Evolutionary conservation across 2,113 vertebrate species (phyloP).

Genomic region (Epinephelus fuscoguttatus): DNA sequence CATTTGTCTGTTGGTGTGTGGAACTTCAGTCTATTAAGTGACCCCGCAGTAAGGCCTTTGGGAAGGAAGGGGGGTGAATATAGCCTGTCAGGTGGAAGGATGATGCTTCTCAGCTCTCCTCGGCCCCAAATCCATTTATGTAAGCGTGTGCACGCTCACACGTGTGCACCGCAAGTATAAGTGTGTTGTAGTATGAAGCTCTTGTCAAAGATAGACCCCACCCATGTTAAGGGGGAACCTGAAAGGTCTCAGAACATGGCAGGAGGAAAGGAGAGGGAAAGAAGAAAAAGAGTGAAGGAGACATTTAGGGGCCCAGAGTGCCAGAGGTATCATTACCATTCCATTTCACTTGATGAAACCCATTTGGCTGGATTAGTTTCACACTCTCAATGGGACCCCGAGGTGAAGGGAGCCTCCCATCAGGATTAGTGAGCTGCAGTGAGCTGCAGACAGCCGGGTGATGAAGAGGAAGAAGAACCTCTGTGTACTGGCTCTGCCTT

Average conservation of each 20-base stretch:
- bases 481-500: slow-evolving; percentile 20
- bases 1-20: slow-evolving; percentile 21
- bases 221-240: slow-evolving; percentile 53
- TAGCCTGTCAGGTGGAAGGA: slow-evolving; percentile 66
- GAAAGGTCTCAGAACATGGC: slow-evolving; percentile 52
- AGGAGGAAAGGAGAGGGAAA: slow-evolving; percentile 23
- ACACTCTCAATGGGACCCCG: slow-evolving; percentile 62
- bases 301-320: slow-evolving; percentile 60
- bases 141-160: neutral
- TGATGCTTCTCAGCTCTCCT: slow-evolving; percentile 50
- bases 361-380: slow-evolving; percentile 79
- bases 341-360: slow-evolving; percentile 77
- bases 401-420: slow-evolving; percentile 59
- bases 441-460: slow-evolving; percentile 24
- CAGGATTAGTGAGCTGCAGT: slow-evolving; percentile 47
- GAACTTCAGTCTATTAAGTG: slow-evolving; percentile 62
- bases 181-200: slow-evolving; percentile 4
- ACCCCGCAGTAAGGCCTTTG: slow-evolving; percentile 63
- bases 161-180: neutral
- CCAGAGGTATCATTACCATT: slow-evolving; percentile 73
- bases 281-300: slow-evolving; percentile 54
- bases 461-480: slow-evolving; percentile 57
- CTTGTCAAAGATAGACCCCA: slow-evolving; percentile 33
- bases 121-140: slow-evolving; percentile 8
- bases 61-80: slow-evolving; percentile 46